A percentile compares a stretch with the other conserved stretches of the same genome.
phyloP scores from a whole-genome alignment of 35 echinoderm and acorn worm species.

The Stichopus chloronotus region DNA sequence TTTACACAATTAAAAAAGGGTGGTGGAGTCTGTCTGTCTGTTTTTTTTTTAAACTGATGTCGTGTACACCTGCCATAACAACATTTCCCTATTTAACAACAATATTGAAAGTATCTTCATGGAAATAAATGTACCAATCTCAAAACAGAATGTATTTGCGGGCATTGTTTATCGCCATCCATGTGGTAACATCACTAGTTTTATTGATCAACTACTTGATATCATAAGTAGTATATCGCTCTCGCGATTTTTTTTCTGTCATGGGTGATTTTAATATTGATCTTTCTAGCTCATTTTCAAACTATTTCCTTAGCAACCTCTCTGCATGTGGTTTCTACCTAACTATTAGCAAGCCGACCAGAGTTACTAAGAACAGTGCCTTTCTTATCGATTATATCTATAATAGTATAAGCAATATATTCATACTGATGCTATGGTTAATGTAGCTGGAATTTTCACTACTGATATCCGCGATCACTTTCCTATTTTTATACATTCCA shows the following conservation, averaged over 20 bases:
- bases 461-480: conserved; percentile 28
- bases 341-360: conserved; percentile 16
- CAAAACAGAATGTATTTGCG: neutral
- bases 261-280: conserved; percentile 44
- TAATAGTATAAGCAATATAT: neutral
- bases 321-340: neutral
- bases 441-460: neutral
- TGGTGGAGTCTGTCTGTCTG: conserved; percentile 7
- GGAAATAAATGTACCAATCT: neutral
- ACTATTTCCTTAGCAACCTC: neutral
- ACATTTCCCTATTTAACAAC: neutral
- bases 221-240: neutral
- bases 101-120: conserved; percentile 15
- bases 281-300: neutral
- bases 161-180: conserved; percentile 27
- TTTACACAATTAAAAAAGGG: neutral
- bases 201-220: conserved; percentile 3
- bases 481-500: neutral
- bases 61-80: neutral
- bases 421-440: neutral
- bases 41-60: neutral
- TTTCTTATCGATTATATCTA: conserved; percentile 22
- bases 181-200: neutral
- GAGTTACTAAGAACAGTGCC: neutral
- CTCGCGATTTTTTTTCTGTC: neutral